phyloP scores from a whole-genome alignment of 2,888 invertebrate species.

The Ligdia adustata region DNA sequence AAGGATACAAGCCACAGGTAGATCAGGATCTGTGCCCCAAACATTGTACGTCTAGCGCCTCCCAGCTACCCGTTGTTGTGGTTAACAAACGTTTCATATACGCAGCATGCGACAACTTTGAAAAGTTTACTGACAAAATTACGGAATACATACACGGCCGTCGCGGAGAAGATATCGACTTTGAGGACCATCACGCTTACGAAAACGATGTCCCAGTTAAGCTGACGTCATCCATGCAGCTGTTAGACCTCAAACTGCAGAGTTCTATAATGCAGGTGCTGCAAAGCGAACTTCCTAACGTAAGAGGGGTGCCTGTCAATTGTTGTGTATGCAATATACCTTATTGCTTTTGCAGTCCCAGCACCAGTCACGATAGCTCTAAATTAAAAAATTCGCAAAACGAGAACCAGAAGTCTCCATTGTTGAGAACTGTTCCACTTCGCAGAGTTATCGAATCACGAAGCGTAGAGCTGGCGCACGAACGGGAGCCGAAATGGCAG shows the following conservation, averaged over 20 bases:
- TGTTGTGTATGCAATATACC: slow-evolving; percentile 58
- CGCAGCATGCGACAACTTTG: slow-evolving; percentile 69
- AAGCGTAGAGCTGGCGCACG: slow-evolving; percentile 48
- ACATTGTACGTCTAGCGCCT: slow-evolving; percentile 60
- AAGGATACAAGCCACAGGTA: slow-evolving; percentile 53
- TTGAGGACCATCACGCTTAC: slow-evolving; percentile 58
- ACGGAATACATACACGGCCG: slow-evolving; percentile 54
- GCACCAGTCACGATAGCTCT: no score
- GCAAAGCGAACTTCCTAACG: slow-evolving; percentile 60
- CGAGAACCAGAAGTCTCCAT: slow-evolving; percentile 23
- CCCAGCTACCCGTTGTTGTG: slow-evolving; percentile 65
- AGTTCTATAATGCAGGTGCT: slow-evolving; percentile 69
- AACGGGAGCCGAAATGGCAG: slow-evolving; percentile 67
- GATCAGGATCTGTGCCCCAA: slow-evolving; percentile 62
- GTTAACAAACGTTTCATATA: slow-evolving; percentile 69
- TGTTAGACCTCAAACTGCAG: slow-evolving; percentile 58
- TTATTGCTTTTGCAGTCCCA: slow-evolving; percentile 56
- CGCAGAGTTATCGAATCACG: slow-evolving; percentile 51
- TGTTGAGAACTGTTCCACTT: slow-evolving; percentile 31
- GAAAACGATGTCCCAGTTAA: slow-evolving; percentile 56
- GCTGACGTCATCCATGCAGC: slow-evolving; percentile 48
- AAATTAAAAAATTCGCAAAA: no score
- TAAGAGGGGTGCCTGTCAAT: slow-evolving; percentile 46
- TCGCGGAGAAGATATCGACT: slow-evolving; percentile 53
- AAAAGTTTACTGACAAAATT: slow-evolving; percentile 59